Base-by-base conservation (phyloP, 1,140 invertebrate genomes). In the Nebria ingens region DNA sequence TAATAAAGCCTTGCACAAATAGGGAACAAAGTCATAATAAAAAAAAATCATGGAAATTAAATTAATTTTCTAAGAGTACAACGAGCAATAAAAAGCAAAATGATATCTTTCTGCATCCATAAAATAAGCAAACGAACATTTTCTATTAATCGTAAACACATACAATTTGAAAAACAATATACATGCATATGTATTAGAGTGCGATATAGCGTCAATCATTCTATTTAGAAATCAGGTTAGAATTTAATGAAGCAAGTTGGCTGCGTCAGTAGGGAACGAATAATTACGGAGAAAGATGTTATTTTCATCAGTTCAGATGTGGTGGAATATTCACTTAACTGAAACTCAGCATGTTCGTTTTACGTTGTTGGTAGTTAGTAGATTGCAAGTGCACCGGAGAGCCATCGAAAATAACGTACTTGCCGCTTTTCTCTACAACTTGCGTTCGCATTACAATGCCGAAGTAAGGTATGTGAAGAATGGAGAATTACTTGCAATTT, bases 381-480 rank as follows among this genome's bases (percentile, higher is more conserved):
- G 15, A 45, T 45, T 45, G 17, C 40, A 45, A 45, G 40, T 45
- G 40, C 15, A 17, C 9, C 25, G 15, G 17, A 45, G 40, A 11
- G 15, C 40, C 40, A 45, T 45, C 40, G 40, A 45, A 45, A 45
- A 45, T 45, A 45, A 45, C 15, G 40, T 12, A 45, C n/a, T n/a
- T n/a, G n/a, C n/a, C n/a, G 6, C 40, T 9, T 34, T 34, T n/a
- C 6, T n/a, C 25, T 9, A 6, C 25, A 34, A n/a, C 6, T n/a
- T 34, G 25, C 25, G n/a, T 34, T 34, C 6, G 25, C 25, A 34
- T 34, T 9, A 34, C n/a, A 9, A 34, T 34, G 25, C n/a, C n/a
- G n/a, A 34, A n/a, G 6, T n/a, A n/a, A 34, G 25, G n/a, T 9
- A 34, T 34, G 25, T n/a, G 25, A 34, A 9, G 25, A 34, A n/a